These are phyloP conservation scores for Drosophila pectinifera DNA, from an alignment of 1,140 invertebrate species.

Conservation along the genomic window DNA sequence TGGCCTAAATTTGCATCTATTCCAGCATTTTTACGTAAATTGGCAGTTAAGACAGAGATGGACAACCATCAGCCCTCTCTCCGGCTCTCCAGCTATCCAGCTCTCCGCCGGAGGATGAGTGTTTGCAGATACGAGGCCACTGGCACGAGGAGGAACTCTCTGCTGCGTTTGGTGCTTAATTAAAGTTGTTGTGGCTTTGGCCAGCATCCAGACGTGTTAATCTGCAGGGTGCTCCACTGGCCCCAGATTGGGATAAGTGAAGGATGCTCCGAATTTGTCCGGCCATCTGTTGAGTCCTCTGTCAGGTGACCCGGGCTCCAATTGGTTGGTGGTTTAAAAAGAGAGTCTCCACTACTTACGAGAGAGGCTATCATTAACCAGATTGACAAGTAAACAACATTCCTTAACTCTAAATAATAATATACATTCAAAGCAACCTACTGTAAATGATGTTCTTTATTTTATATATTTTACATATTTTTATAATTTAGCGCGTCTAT, in stretches of 20 bases:
- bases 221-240: slow-evolving; percentile 24
- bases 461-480: no score
- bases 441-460: no score
- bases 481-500: no score
- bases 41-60: slow-evolving; percentile 65
- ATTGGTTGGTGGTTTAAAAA: background rate
- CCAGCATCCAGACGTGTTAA: slow-evolving; percentile 29
- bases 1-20: slow-evolving; percentile 55
- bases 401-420: no score
- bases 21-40: slow-evolving; percentile 71
- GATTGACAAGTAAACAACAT: no score
- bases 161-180: slow-evolving; percentile 34
- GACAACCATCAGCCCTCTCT: slow-evolving; percentile 22
- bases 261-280: slow-evolving; percentile 22
- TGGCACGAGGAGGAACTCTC: slow-evolving; percentile 20
- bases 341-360: background rate
- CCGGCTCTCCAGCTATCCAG: slow-evolving; percentile 29
- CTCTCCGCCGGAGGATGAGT: slow-evolving; percentile 20
- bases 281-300: slow-evolving; percentile 24
- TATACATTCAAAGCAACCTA: no score
- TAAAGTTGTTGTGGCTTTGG: slow-evolving; percentile 43
- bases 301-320: background rate
- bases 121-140: background rate
- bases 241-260: slow-evolving; percentile 10
- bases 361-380: background rate